Evolutionary conservation across 2,888 invertebrate genomes (phyloP), one percentile per base, ranked within the genome.

Genomic region (Alviniconcha strummeri): DNA sequence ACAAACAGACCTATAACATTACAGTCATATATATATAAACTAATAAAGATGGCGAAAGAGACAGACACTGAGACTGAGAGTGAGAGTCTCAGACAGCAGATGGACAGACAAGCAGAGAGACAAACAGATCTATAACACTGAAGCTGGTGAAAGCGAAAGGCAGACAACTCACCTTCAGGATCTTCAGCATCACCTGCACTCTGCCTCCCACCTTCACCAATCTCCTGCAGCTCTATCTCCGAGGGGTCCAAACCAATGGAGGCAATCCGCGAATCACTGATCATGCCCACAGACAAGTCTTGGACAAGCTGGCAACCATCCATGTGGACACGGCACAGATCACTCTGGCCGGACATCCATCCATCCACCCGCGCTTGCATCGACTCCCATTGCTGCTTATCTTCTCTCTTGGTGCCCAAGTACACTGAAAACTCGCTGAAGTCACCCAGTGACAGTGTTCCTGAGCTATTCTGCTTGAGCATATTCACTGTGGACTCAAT

Each of bases 361-460:
- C 52, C 78, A 11, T 78, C 78, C 78, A 78, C 78, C 15, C 78
- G 88, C 72, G 91, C 90, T 36, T 90, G 87, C 56, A 92, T 81
- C 0, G 91, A 90, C 57, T 88, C 85, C 92, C 92, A 92, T 9
- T 80, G 88, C 88, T 75, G 86, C 87, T 6, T 90, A 90, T 19
- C 85, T 86, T 56, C 60, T 9, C 11, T 69, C 55, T 76, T 13
- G 7, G 52, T 75, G 19, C 17, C 60, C 2, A 56, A 19, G 76
- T 17, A 60, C 64, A 82, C 36, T 0, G 82, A 82, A 60, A 82
- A 82, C 69, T 82, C 82, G 55, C 76, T 82, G 55, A 82, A 77
- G 69, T 82, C 82, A 6, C 82, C 82, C 15, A 52, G 76, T 5
- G n/a, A 52, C 15, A 52, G 76, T 5, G n/a, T 13, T 3, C 19